phyloP scores from a whole-genome alignment of 2,888 invertebrate genomes.

The Tachina lurida region DNA sequence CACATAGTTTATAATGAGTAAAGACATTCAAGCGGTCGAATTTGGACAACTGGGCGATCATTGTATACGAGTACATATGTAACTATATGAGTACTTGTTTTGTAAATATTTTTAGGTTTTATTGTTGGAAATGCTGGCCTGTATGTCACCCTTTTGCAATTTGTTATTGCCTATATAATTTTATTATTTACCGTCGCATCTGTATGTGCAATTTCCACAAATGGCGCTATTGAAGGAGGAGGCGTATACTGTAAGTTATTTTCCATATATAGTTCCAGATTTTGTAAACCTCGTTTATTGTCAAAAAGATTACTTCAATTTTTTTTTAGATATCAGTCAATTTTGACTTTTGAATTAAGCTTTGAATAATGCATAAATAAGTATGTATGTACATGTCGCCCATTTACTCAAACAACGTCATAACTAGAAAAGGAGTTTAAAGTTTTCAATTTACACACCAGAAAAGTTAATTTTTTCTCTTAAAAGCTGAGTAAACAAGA shows the following conservation, averaged over 20 bases:
- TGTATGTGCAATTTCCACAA: constrained; percentile 99
- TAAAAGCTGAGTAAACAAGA: too few species aligned
- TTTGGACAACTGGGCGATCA: too few species aligned
- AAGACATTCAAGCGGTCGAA: too few species aligned
- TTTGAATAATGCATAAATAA: too few species aligned
- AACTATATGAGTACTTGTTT: not conserved
- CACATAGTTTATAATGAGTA: too few species aligned
- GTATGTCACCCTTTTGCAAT: constrained; percentile 92
- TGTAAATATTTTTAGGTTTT: constrained; percentile 87
- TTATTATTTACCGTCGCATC: constrained; percentile 97
- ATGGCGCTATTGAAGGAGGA: constrained; percentile 99
- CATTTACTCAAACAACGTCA: too few species aligned
- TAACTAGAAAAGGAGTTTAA: too few species aligned
- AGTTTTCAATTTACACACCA: too few species aligned
- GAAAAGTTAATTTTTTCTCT: too few species aligned
- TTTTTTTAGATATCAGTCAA: not conserved
- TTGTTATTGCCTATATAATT: constrained; percentile 96
- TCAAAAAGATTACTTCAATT: not conserved
- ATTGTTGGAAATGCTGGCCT: constrained; percentile 98
- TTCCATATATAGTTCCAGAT: not conserved
- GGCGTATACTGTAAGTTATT: constrained; percentile 97
- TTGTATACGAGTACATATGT: too few species aligned
- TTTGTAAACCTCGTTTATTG: not conserved
- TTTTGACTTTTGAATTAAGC: too few species aligned
- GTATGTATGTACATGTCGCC: too few species aligned